Evolutionary conservation across 2,797 vertebrate genomes (phyloP).

Genomic region (Sebastes oblongus): DNA sequence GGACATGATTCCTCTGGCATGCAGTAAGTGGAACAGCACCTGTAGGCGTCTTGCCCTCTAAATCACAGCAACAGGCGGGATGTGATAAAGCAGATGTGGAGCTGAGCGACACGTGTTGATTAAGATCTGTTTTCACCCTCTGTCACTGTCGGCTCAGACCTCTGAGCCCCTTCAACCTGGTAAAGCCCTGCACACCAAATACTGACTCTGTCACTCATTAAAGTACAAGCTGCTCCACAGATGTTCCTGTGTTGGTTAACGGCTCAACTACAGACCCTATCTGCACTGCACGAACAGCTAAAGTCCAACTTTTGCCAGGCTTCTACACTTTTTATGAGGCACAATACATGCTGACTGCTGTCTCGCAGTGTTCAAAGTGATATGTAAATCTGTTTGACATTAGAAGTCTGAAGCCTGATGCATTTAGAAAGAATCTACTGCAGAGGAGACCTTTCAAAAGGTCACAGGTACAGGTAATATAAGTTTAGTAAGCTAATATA

Average conservation of each 20-base stretch:
- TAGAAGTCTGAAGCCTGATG: not conserved
- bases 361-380: conserved; percentile 42
- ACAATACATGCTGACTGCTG: conserved; percentile 27
- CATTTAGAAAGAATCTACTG: conserved; percentile 10
- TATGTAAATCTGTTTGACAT: conserved; percentile 44
- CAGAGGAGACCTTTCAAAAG: not conserved
- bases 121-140: conserved; percentile 35
- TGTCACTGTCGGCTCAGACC: conserved; percentile 29
- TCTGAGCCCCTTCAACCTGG: conserved; percentile 6
- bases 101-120: conserved; percentile 21
- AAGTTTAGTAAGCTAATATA: not conserved
- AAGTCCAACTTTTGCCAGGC: conserved; percentile 26
- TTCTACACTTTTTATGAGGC: conserved; percentile 40
- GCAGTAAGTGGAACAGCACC: conserved; percentile 55
- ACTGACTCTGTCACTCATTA: conserved; percentile 43
- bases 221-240: conserved; percentile 48
- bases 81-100: conserved; percentile 53
- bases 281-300: conserved; percentile 8
- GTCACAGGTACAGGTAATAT: not conserved
- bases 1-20: conserved; percentile 48
- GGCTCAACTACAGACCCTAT: conserved; percentile 16
- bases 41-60: conserved; percentile 36
- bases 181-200: not conserved
- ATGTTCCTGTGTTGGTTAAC: conserved; percentile 44
- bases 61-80: conserved; percentile 56